These are phyloP conservation scores for Myiotriccus ornatus DNA, from an alignment of 2,797 vertebrate species.

Conservation along the genomic window DNA sequence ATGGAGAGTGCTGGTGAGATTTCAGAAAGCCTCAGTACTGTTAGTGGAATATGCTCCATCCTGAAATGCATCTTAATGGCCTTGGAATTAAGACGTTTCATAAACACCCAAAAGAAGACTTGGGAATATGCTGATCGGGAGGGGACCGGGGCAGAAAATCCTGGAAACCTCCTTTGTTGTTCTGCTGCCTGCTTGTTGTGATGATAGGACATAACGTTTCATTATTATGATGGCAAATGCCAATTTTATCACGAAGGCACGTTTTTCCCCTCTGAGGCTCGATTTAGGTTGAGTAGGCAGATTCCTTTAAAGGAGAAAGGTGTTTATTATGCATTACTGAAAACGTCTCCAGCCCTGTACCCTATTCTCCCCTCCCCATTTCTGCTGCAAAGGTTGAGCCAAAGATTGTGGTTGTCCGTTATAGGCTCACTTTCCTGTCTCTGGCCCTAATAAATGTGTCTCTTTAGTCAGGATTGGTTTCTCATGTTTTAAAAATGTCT, in stretches of 20 bases:
- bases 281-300: constrained; percentile 46
- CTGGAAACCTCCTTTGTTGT: constrained; percentile 54
- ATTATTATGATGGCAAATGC: constrained; percentile 13
- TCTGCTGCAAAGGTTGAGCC: constrained; percentile 46
- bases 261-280: constrained; percentile 18
- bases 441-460: constrained; percentile 17
- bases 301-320: constrained; percentile 44
- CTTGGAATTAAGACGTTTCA: constrained; percentile 35
- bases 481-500: constrained; percentile 51
- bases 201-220: background rate
- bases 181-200: constrained; percentile 24
- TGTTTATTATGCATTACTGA: constrained; percentile 19
- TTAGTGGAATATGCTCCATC: background rate
- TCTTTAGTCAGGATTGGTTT: constrained; percentile 11
- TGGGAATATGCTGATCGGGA: background rate
- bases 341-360: background rate
- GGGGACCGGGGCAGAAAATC: background rate
- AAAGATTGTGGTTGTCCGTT: constrained; percentile 43
- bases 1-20: background rate
- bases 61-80: constrained; percentile 4
- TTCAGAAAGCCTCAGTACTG: background rate
- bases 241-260: constrained; percentile 1
- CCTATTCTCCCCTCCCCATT: background rate
- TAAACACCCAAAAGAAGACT: background rate
- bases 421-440: background rate